Evolutionary conservation across 1,140 invertebrate species (phyloP).

Genomic region (Thrips palmi): DNA sequence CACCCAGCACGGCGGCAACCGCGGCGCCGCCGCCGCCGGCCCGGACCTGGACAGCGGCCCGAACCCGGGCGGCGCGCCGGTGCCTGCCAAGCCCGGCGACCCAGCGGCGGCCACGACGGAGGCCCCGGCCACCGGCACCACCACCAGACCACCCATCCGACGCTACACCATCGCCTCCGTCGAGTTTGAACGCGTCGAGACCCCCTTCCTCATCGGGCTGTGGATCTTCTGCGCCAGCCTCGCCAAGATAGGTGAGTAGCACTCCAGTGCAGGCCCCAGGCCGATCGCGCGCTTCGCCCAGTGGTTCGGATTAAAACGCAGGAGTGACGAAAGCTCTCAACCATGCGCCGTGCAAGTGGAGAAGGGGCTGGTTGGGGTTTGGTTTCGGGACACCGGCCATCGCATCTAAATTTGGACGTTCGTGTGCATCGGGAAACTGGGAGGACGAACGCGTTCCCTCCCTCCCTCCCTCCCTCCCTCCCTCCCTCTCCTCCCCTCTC

Average conservation of each 20-base stretch:
- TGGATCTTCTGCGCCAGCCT: conserved; percentile 90
- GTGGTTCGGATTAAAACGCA: too few relatives aligned
- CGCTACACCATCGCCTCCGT: conserved; percentile 57
- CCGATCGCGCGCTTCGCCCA: too few relatives aligned
- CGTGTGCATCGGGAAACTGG: too few relatives aligned
- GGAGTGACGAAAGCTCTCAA: too few relatives aligned
- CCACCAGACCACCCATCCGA: conserved; percentile 17
- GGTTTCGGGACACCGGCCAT: too few relatives aligned
- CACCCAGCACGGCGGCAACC: too few relatives aligned
- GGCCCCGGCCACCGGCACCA: neutral
- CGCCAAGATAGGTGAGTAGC: conserved; percentile 88
- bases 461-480: too few relatives aligned
- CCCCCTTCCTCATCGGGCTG: conserved; percentile 79
- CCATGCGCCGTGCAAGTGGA: too few relatives aligned
- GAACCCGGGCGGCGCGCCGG: conserved; percentile 1
- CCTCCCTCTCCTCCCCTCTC: too few relatives aligned
- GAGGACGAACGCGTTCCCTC: too few relatives aligned
- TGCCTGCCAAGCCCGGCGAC: neutral
- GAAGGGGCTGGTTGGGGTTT: too few relatives aligned
- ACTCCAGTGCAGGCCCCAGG: neutral
- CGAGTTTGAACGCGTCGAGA: conserved; percentile 74
- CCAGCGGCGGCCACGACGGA: neutral
- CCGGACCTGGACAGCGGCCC: neutral
- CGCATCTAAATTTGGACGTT: too few relatives aligned
- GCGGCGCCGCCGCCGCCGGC: neutral